Evolutionary conservation across 2,888 invertebrate species (phyloP), one percentile per base, ranked within the genome.

Genomic region (Sialis lutaria): DNA sequence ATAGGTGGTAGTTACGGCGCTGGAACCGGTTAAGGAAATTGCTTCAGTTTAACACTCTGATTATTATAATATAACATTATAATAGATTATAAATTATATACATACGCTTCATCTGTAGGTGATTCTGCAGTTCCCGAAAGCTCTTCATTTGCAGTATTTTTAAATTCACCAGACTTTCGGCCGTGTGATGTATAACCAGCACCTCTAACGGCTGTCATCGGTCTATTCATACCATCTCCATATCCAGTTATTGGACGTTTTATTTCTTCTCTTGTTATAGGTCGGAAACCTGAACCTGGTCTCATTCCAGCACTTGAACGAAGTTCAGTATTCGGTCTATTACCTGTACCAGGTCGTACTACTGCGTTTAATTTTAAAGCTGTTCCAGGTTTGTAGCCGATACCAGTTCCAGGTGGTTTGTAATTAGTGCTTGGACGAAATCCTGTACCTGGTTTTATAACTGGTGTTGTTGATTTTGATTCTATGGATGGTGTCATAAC

Each of bases 131-230:
- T 72, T 43, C 75, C 77, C 49, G 70, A 72, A 42, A 70, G 63
- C n/a, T 64, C 64, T 10, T 64, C 64, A 52, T 67, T 68, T 0
- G 67, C 62, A 53, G 85, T 82, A 55, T 85, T 78, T 49, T 91
- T 66, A 5, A 86, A 88, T 62, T 91, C 84, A 58, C 89, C 83
- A 50, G 75, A 62, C 50, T 70, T 70, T 53, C 70, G 73, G 53
- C 65, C 74, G 58, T 74, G 77, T 2, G 92, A 90, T 5, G 90
- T 90, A 64, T 91, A 98, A 1, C 98, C 98, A 31, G 92, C 96
- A 6, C 92, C 96, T 48, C 92, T 75, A 37, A 97, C 90, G 2
- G 97, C 96, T 4, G 98, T 98, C 74, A 97, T 93, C 1, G 98
- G 97, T 48, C 98, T 54, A 46, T 60, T 65, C 5, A 63, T 55